Conservation (phyloP, 2,113 vertebrate species). For the Patagioenas fasciata region DNA sequence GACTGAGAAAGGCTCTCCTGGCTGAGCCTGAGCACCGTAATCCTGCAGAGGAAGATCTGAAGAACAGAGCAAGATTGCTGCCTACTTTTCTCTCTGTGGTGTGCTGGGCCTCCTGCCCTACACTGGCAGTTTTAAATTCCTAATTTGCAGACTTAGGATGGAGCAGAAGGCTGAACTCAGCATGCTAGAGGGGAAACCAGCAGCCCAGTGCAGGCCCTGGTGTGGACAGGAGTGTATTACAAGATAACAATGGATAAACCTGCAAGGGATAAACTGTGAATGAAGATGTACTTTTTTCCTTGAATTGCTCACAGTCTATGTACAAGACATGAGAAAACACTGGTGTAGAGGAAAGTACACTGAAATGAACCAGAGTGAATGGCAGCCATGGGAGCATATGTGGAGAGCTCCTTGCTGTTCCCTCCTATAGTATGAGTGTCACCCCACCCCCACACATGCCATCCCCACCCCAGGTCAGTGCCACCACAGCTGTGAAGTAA, state of each 20-base stretch:
- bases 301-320: background rate
- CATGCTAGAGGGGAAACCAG: background rate
- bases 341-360: background rate
- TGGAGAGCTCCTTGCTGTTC: background rate
- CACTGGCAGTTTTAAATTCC: background rate
- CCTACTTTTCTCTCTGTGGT: background rate
- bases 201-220: background rate
- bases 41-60: background rate
- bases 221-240: background rate
- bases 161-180: background rate
- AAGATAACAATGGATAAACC: background rate
- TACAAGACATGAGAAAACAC: background rate
- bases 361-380: background rate
- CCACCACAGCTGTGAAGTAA: background rate
- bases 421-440: background rate
- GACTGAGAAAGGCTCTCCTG: background rate
- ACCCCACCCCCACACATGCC: too few species aligned
- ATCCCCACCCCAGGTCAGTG: background rate
- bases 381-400: background rate
- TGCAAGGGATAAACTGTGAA: background rate
- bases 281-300: background rate
- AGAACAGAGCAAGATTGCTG: background rate
- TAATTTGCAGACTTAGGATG: background rate
- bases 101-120: rapidly evolving
- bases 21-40: background rate